Conservation (phyloP, 1,140 invertebrate species). For the Papilio polyxenes region DNA sequence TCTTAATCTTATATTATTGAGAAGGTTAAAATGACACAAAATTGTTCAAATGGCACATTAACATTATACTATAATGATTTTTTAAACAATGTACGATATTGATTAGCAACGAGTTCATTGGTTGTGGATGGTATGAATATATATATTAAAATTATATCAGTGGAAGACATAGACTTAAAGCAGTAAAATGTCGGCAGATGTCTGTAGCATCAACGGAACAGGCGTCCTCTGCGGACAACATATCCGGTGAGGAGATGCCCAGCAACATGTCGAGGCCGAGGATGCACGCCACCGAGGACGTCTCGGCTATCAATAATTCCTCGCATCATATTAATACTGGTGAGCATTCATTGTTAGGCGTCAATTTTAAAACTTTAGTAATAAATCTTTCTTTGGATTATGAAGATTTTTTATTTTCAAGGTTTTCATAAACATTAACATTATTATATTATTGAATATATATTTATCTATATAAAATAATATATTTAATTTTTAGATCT, state of each 20-base stretch:
- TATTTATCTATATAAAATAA: background rate
- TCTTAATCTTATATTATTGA: too few species aligned
- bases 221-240: constrained; percentile 93
- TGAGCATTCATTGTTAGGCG: constrained; percentile 42
- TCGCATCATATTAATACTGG: constrained; percentile 80
- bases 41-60: background rate
- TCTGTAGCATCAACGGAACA: constrained; percentile 94
- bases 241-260: constrained; percentile 93
- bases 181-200: constrained; percentile 67
- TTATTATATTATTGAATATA: too few species aligned
- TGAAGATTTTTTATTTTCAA: too few species aligned
- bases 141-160: background rate
- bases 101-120: too few species aligned
- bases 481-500: constrained; percentile 81
- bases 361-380: background rate
- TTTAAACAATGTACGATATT: background rate
- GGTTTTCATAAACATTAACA: too few species aligned
- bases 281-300: constrained; percentile 86
- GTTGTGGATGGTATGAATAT: background rate
- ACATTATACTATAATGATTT: background rate
- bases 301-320: constrained; percentile 86
- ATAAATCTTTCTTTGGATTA: too few species aligned
- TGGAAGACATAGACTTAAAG: background rate
- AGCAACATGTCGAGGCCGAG: constrained; percentile 94
- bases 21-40: too few species aligned